Conservation (phyloP, 2,888 invertebrate genomes). For the Drosophila vallismaia region DNA sequence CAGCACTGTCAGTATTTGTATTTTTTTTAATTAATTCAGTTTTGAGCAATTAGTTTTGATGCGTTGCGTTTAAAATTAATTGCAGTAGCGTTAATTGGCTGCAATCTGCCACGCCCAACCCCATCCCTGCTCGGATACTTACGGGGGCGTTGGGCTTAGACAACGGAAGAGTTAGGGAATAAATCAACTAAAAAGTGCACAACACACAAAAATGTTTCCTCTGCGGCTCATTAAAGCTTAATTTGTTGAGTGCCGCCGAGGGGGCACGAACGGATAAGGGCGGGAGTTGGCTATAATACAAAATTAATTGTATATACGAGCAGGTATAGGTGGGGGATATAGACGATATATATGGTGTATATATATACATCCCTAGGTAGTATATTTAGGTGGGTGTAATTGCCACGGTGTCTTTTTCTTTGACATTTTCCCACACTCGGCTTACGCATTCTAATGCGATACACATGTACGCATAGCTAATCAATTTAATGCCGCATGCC, state of each 20-base stretch:
- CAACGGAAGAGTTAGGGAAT: conserved; percentile 16
- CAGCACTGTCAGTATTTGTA: conserved; percentile 27
- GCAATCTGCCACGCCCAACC: conserved; percentile 28
- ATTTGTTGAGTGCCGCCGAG: conserved; percentile 21
- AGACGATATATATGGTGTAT: background rate
- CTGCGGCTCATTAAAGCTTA: conserved; percentile 39
- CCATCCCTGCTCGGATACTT: background rate
- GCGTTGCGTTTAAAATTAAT: conserved; percentile 77
- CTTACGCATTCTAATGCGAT: background rate
- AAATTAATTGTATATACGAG: conserved; percentile 27
- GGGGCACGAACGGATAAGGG: background rate
- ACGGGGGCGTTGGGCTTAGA: background rate
- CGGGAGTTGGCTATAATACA: conserved; percentile 2
- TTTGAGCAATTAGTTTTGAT: conserved; percentile 73
- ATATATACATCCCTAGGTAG: background rate
- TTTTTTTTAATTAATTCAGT: conserved; percentile 72
- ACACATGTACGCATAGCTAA: conserved; percentile 11
- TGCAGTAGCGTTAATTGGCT: conserved; percentile 58
- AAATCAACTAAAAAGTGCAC: conserved; percentile 38
- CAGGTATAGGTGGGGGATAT: background rate
- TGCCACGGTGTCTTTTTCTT: background rate
- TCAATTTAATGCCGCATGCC: conserved; percentile 6
- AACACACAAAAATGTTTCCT: conserved; percentile 34
- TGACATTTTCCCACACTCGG: background rate
- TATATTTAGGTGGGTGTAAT: conserved; percentile 1